Conservation (phyloP, 2,113 vertebrate species). For the Mormyrus iriodes region DNA sequence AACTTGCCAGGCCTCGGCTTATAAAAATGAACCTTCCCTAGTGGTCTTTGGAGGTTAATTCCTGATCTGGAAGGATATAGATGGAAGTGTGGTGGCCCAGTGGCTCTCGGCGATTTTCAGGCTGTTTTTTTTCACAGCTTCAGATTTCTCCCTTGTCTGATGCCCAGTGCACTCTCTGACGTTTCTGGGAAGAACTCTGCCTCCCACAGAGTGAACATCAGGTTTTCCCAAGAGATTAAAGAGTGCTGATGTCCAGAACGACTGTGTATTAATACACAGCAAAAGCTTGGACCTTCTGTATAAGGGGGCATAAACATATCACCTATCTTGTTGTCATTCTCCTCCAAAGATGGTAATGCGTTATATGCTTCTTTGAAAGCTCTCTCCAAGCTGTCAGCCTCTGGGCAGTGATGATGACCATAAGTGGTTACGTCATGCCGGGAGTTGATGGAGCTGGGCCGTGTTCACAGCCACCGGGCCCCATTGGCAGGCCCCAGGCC, state of each 20-base stretch:
- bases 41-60: neutral
- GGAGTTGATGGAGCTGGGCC: neutral
- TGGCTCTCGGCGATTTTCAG: neutral
- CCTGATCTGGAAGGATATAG: neutral
- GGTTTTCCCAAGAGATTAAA: slow-evolving; percentile 41
- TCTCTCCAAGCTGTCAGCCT: neutral
- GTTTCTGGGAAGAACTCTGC: slow-evolving; percentile 27
- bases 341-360: slow-evolving; percentile 21
- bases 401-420: neutral
- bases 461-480: too few relatives aligned
- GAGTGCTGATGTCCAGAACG: slow-evolving; percentile 44
- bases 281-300: slow-evolving; percentile 36
- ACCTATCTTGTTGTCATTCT: neutral
- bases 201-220: slow-evolving; percentile 49
- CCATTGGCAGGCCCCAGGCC: neutral
- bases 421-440: neutral
- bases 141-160: slow-evolving; percentile 30
- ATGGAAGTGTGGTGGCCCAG: neutral
- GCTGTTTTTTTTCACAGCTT: neutral
- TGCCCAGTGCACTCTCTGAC: neutral
- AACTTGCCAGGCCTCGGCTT: neutral
- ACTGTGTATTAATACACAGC: slow-evolving; percentile 39
- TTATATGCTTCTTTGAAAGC: slow-evolving; percentile 1
- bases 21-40: neutral
- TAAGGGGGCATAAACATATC: neutral